Conservation (phyloP, 2,797 vertebrate species). For the Choloepus didactylus region DNA sequence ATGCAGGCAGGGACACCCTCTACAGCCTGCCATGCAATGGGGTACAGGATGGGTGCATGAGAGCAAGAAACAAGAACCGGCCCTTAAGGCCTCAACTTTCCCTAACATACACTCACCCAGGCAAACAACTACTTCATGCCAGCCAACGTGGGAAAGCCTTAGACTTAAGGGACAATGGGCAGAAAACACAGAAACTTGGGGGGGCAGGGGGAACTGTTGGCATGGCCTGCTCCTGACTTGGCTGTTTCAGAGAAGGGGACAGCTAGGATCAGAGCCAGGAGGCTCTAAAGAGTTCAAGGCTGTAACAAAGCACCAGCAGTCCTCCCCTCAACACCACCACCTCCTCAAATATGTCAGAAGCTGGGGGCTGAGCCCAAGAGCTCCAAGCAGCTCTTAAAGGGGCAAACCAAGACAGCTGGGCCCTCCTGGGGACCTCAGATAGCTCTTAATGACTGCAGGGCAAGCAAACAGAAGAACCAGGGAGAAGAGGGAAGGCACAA, state of each 20-base stretch:
- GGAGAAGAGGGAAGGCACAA: neutral
- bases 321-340: neutral
- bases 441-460: neutral
- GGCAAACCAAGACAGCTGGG: neutral
- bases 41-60: neutral
- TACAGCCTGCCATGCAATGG: no score
- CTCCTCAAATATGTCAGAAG: neutral
- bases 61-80: neutral
- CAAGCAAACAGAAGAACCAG: neutral
- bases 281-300: conserved; percentile 33
- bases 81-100: neutral
- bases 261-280: neutral
- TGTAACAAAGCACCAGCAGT: neutral
- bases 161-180: neutral
- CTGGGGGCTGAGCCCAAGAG: neutral
- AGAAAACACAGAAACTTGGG: neutral
- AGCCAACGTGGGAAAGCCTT: neutral
- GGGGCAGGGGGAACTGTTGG: no score
- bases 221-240: neutral
- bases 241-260: neutral
- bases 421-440: neutral
- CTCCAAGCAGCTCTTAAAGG: conserved; percentile 49
- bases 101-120: neutral
- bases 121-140: neutral
- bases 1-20: neutral